These are phyloP conservation scores for Boloria selene DNA, from an alignment of 2,888 invertebrate genomes.

Conservation along the genomic window DNA sequence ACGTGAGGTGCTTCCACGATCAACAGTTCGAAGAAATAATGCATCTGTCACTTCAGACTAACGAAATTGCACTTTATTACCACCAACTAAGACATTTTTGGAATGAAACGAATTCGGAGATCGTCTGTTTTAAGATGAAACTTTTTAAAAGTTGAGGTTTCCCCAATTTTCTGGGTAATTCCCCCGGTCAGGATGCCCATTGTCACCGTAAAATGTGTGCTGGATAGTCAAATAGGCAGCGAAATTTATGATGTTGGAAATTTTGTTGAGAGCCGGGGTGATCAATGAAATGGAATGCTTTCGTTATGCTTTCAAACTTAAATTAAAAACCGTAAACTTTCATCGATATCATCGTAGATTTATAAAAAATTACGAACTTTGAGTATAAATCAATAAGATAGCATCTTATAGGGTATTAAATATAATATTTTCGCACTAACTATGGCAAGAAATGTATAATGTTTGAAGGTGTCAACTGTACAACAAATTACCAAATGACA, in stretches of 20 bases:
- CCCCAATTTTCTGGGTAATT: constrained; percentile 59
- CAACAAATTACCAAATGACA: too few species aligned
- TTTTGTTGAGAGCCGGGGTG: constrained; percentile 21
- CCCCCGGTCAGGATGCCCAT: constrained; percentile 52
- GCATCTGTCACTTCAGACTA: constrained; percentile 49
- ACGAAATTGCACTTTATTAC: constrained; percentile 61
- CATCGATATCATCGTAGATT: constrained; percentile 22
- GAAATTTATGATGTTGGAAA: constrained; percentile 58
- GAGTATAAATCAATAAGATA: constrained; percentile 20
- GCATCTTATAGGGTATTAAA: constrained; percentile 7
- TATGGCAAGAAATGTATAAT: too few species aligned
- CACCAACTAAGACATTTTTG: constrained; percentile 47
- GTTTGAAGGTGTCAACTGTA: too few species aligned
- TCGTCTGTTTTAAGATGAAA: constrained; percentile 46
- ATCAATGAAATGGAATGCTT: constrained; percentile 28
- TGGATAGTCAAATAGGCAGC: constrained; percentile 51
- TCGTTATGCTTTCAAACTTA: constrained; percentile 35
- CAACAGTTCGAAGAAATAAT: constrained; percentile 46
- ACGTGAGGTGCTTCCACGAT: constrained; percentile 62
- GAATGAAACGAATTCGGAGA: constrained; percentile 46
- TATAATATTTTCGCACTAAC: too few species aligned
- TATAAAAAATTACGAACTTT: constrained; percentile 11
- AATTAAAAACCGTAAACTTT: constrained; percentile 30
- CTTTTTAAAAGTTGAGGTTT: constrained; percentile 62
- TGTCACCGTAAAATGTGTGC: constrained; percentile 64